A percentile compares a stretch with the other conserved stretches of the same genome.
These are phyloP conservation scores for Erythrocercus mccallii DNA, from an alignment of 2,113 vertebrate genomes.

Conservation along the genomic window DNA sequence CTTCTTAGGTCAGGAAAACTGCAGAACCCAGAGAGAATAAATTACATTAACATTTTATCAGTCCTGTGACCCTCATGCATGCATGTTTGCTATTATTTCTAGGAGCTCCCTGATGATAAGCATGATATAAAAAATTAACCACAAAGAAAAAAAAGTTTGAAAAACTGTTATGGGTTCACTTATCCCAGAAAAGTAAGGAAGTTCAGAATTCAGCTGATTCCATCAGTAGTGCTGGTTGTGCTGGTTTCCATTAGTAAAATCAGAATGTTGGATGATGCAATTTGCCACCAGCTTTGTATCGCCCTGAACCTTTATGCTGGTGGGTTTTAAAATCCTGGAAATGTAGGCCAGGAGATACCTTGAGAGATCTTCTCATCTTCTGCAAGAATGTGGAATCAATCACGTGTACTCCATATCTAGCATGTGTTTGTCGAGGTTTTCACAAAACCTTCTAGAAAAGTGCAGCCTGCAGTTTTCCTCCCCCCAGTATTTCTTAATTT, in stretches of 20 bases:
- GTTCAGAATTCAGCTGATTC: not conserved
- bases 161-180: not conserved
- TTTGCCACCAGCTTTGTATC: not conserved
- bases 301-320: not conserved
- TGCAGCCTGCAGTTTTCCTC: not conserved
- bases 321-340: not conserved
- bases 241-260: slow-evolving; percentile 19
- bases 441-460: not conserved
- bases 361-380: not conserved
- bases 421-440: not conserved
- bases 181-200: slow-evolving; percentile 6
- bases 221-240: not conserved
- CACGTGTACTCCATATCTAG: rapidly evolving
- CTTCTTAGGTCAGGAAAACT: slow-evolving; percentile 13
- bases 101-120: slow-evolving; percentile 41
- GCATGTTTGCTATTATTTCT: slow-evolving; percentile 53
- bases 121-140: slow-evolving; percentile 46
- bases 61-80: not conserved
- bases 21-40: slow-evolving; percentile 19
- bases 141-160: not conserved
- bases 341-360: not conserved
- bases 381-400: not conserved
- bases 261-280: not conserved
- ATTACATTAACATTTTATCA: slow-evolving; percentile 51
- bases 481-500: not conserved